Evolutionary conservation across 2,888 invertebrate genomes (phyloP).

Genomic region (Lasioglossum morio): DNA sequence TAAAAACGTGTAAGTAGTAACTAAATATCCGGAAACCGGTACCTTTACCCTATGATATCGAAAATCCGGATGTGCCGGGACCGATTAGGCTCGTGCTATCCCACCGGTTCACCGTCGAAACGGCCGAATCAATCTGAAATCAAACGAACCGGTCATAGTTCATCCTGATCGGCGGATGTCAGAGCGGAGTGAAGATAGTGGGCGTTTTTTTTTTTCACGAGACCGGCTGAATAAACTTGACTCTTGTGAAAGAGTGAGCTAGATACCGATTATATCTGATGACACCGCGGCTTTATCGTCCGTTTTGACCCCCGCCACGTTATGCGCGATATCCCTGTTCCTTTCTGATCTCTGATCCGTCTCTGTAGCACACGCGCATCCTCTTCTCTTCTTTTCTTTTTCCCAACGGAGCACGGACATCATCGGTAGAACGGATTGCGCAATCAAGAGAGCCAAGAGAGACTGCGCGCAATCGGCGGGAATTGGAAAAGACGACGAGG

Average conservation of each 20-base stretch:
- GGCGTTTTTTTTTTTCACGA: background rate
- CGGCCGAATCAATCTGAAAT: constrained; percentile 17
- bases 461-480: constrained; percentile 62
- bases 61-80: constrained; percentile 5
- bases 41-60: background rate
- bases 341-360: constrained; percentile 20
- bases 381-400: background rate
- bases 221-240: constrained; percentile 46
- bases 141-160: constrained; percentile 43
- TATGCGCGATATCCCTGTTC: constrained; percentile 29
- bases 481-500: constrained; percentile 69
- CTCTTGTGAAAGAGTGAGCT: constrained; percentile 53
- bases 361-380: background rate
- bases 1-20: too few species aligned
- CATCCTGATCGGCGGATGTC: constrained; percentile 14
- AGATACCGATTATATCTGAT: constrained; percentile 61
- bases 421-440: constrained; percentile 47
- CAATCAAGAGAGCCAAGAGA: constrained; percentile 33
- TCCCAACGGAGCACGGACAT: background rate
- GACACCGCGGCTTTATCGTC: constrained; percentile 51
- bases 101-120: constrained; percentile 32
- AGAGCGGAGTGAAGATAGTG: constrained; percentile 17
- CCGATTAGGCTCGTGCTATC: background rate
- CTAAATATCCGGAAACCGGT: too few species aligned
- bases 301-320: constrained; percentile 48